Percentiles rank a stretch among this genome's conserved stretches.
These are phyloP conservation scores for Lissonota sp. DNA, from an alignment of 2,888 invertebrate species.

Conservation along the genomic window DNA sequence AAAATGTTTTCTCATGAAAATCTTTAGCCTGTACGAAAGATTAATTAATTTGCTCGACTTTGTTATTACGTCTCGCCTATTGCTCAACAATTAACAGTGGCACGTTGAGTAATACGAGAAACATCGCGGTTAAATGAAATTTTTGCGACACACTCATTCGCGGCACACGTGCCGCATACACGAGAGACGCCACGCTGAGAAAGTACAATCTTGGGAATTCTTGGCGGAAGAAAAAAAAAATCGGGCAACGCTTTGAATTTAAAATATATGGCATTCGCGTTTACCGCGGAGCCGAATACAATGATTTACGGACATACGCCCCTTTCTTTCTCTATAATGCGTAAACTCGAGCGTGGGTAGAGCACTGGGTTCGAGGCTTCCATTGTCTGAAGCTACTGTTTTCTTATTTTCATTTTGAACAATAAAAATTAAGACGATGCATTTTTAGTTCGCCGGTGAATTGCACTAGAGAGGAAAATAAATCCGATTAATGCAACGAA, in stretches of 20 bases:
- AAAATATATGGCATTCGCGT: conserved; percentile 50
- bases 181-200: conserved; percentile 29
- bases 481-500: background rate
- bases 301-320: conserved; percentile 42
- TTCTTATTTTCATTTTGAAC: conserved; percentile 38
- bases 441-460: background rate
- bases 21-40: background rate
- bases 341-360: conserved; percentile 61
- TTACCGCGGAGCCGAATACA: conserved; percentile 47
- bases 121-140: conserved; percentile 37
- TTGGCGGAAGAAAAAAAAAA: conserved; percentile 18
- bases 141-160: conserved; percentile 44
- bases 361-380: conserved; percentile 25
- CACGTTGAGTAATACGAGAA: conserved; percentile 44
- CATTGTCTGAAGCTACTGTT: conserved; percentile 40
- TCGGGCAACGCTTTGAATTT: conserved; percentile 36
- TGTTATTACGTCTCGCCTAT: conserved; percentile 11
- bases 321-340: conserved; percentile 25
- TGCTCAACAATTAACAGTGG: conserved; percentile 41
- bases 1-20: background rate
- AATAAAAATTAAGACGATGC: conserved; percentile 23
- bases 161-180: background rate
- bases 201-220: conserved; percentile 47
- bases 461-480: background rate
- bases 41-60: conserved; percentile 5